These are phyloP conservation scores for Microcebus griseorufus DNA, from an alignment of 2,113 vertebrate species.

Conservation along the genomic window DNA sequence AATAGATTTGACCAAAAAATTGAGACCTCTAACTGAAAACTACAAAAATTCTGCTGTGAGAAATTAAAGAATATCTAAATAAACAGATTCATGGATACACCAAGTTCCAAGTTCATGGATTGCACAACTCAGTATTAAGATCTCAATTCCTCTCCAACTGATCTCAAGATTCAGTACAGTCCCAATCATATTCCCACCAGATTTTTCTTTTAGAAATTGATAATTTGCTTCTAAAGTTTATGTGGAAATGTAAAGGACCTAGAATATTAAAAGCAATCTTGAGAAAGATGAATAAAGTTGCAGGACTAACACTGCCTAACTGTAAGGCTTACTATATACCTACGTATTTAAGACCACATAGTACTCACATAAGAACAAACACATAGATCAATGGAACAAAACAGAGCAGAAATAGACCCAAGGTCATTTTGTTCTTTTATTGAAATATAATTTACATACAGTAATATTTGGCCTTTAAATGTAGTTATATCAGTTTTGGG, in stretches of 20 bases:
- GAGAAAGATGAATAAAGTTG: background rate
- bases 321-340: background rate
- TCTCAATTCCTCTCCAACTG: background rate
- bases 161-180: background rate
- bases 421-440: conserved; percentile 1
- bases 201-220: background rate
- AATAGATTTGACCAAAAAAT: background rate
- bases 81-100: background rate
- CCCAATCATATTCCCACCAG: background rate
- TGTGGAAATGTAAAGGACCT: background rate
- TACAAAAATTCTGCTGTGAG: background rate
- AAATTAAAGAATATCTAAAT: background rate
- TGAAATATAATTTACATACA: background rate
- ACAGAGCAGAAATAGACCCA: background rate
- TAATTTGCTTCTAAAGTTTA: background rate
- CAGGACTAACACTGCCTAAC: background rate
- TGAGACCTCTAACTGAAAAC: background rate
- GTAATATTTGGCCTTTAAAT: background rate
- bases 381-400: background rate
- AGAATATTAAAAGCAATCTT: background rate
- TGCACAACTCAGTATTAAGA: background rate
- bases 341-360: background rate
- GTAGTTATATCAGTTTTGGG: background rate
- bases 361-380: background rate
- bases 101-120: background rate